These are phyloP conservation scores for Argyra leucocephala DNA, from an alignment of 2,888 invertebrate species.

Conservation along the genomic window DNA sequence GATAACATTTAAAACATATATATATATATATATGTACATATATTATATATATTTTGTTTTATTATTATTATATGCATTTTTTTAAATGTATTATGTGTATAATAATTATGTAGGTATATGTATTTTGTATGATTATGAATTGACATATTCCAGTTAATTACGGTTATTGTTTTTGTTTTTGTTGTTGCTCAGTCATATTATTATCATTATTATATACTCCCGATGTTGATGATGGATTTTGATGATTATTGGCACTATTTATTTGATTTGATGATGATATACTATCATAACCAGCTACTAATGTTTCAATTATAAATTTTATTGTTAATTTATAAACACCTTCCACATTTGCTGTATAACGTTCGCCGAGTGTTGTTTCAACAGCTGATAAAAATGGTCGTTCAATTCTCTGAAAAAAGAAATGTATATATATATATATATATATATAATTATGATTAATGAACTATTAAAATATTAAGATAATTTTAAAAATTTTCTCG, in stretches of 20 bases:
- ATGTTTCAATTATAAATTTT: slow-evolving; percentile 74
- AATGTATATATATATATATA: slow-evolving; percentile 14
- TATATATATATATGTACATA: no score
- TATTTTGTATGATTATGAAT: slow-evolving; percentile 1
- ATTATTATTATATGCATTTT: not conserved
- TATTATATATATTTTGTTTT: no score
- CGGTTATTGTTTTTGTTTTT: slow-evolving; percentile 3
- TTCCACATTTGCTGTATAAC: slow-evolving; percentile 82
- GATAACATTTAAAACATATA: no score
- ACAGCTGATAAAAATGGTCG: slow-evolving; percentile 80
- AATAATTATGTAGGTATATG: not conserved
- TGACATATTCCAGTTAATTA: not conserved
- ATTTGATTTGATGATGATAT: slow-evolving; percentile 9
- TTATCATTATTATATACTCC: not conserved
- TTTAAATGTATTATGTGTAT: not conserved
- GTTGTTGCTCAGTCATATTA: not conserved
- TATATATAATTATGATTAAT: no score
- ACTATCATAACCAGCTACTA: slow-evolving; percentile 64
- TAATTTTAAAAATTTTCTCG: no score
- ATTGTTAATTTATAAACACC: slow-evolving; percentile 81
- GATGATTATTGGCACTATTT: slow-evolving; percentile 23
- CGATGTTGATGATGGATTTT: slow-evolving; percentile 5
- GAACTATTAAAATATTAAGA: no score
- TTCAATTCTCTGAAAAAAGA: slow-evolving; percentile 70
- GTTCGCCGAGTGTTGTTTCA: slow-evolving; percentile 72